phyloP scores from a whole-genome alignment of 2,797 vertebrate species.

The Lutjanus campechanus region DNA sequence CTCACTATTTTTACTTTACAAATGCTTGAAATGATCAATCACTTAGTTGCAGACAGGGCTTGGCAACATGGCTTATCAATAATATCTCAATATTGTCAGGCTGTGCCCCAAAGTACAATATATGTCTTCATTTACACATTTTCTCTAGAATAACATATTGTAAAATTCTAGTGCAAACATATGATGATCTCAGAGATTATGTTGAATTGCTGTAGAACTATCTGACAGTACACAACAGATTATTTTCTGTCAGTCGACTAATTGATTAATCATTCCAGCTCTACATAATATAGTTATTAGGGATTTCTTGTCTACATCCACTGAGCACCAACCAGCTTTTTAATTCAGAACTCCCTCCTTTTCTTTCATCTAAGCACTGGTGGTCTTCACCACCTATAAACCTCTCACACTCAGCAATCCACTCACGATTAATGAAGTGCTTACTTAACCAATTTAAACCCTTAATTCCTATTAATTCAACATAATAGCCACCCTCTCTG shows the following conservation, averaged over 20 bases:
- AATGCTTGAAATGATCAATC: not conserved
- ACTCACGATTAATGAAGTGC: slow-evolving; percentile 88
- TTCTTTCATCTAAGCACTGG: slow-evolving; percentile 44
- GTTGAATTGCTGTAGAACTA: too few relatives aligned
- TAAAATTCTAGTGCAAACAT: too few relatives aligned
- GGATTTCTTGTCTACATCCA: slow-evolving; percentile 9
- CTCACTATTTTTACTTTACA: not conserved
- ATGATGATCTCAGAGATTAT: too few relatives aligned
- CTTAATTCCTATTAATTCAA: slow-evolving; percentile 90
- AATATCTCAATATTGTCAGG: too few relatives aligned
- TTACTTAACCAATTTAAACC: slow-evolving; percentile 89
- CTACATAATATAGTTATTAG: slow-evolving; percentile 1
- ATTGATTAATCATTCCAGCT: not conserved
- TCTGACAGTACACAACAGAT: not conserved
- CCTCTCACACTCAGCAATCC: slow-evolving; percentile 74
- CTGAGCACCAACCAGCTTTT: slow-evolving; percentile 36
- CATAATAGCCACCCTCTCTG: slow-evolving; percentile 87
- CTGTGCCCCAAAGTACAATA: too few relatives aligned
- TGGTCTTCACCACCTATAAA: slow-evolving; percentile 60
- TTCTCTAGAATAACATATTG: too few relatives aligned
- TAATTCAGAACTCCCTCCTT: slow-evolving; percentile 40
- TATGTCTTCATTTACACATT: too few relatives aligned
- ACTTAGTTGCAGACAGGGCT: too few relatives aligned
- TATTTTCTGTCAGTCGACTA: not conserved
- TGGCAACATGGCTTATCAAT: too few relatives aligned